These are phyloP conservation scores for Caenorhabditis briggsae DNA, from an alignment of 1,140 invertebrate genomes.

Conservation along the genomic window DNA sequence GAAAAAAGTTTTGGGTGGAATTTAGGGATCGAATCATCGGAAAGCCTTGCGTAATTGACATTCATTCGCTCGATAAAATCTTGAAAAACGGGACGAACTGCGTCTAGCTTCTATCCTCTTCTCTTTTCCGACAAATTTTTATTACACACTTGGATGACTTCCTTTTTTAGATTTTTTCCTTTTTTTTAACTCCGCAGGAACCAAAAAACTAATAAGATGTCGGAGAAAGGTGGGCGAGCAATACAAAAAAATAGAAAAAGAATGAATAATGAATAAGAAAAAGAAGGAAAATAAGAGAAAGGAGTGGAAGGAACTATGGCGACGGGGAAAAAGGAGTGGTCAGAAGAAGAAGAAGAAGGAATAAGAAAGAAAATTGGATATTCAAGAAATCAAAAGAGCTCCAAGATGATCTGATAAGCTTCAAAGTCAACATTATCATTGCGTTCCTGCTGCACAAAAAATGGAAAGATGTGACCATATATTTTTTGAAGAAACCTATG, in stretches of 20 bases:
- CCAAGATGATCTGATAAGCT: background rate
- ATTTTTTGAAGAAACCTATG: background rate
- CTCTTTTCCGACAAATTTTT: slow-evolving; percentile 21
- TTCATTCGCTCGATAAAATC: slow-evolving; percentile 48
- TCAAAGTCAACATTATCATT: slow-evolving; percentile 2
- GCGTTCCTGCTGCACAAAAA: slow-evolving; percentile 6
- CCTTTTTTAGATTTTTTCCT: background rate
- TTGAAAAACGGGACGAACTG: slow-evolving; percentile 41
- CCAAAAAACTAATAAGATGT: slow-evolving; percentile 1
- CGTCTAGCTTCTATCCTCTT: background rate
- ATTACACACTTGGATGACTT: slow-evolving; percentile 45
- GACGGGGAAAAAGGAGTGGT: background rate
- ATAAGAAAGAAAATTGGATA: background rate
- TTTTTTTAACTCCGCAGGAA: slow-evolving; percentile 11
- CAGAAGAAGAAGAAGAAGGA: background rate
- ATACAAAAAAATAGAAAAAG: background rate
- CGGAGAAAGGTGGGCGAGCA: background rate
- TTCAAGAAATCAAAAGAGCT: background rate
- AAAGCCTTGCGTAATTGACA: slow-evolving; percentile 47
- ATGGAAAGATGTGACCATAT: slow-evolving; percentile 27
- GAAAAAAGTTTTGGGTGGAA: background rate
- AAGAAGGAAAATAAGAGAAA: slow-evolving; percentile 2
- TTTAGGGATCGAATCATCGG: slow-evolving; percentile 30
- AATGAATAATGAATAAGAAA: slow-evolving; percentile 33
- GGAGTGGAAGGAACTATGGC: background rate